Evolutionary conservation across 2,888 invertebrate genomes (phyloP).

Genomic region (Candidula unifasciata): DNA sequence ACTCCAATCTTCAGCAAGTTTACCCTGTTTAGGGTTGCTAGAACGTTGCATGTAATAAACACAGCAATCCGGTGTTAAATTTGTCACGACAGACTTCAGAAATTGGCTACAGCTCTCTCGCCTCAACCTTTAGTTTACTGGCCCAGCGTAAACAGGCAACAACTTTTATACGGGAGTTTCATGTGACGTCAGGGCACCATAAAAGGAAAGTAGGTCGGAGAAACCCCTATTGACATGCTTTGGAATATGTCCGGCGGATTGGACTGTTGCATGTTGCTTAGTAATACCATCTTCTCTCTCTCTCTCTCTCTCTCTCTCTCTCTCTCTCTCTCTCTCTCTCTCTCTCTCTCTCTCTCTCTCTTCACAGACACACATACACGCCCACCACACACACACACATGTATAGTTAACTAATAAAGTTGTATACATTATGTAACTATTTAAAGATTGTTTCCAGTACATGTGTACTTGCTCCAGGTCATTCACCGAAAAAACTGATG

Average conservation of each 20-base stretch:
- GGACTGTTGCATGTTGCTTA: too few species aligned
- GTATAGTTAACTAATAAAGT: too few species aligned
- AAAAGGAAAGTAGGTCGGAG: background rate
- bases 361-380: too few species aligned
- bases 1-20: background rate
- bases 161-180: background rate
- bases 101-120: background rate
- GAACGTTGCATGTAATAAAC: slow-evolving; percentile 5
- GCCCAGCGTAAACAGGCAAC: background rate
- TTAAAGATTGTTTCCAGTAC: too few species aligned
- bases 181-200: background rate
- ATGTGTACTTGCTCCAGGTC: too few species aligned
- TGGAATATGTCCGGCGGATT: too few species aligned
- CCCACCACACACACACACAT: too few species aligned
- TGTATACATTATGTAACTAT: too few species aligned
- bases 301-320: too few species aligned
- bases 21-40: background rate
- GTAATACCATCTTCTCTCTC: too few species aligned
- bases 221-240: background rate
- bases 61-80: background rate
- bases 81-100: background rate
- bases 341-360: too few species aligned
- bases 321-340: too few species aligned
- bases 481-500: background rate
- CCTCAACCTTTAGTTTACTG: background rate